Conservation (phyloP, 37 sponge, comb jelly and placozoan genomes). For the Chondrilla cf. caribensis region DNA sequence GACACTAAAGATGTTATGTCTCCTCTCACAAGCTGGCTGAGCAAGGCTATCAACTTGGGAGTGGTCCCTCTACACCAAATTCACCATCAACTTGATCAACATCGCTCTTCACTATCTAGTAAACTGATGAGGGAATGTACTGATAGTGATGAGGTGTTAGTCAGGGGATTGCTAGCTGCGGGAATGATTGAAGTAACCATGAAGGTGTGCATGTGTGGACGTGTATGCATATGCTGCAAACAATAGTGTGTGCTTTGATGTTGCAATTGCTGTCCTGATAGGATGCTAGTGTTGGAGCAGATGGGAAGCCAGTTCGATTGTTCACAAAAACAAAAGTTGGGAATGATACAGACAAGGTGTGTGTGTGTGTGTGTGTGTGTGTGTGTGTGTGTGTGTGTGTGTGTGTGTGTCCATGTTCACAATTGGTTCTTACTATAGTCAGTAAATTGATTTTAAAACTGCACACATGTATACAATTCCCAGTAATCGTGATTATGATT, state of each 20-base stretch:
- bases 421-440: too few species aligned
- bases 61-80: conserved; percentile 43
- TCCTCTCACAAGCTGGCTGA: conserved; percentile 26
- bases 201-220: too few species aligned
- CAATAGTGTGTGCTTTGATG: too few species aligned
- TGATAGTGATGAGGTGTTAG: neutral
- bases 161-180: neutral
- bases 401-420: too few species aligned
- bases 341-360: neutral
- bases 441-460: too few species aligned
- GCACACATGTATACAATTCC: too few species aligned
- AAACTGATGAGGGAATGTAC: conserved; percentile 4
- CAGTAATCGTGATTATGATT: too few species aligned
- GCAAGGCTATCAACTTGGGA: conserved; percentile 28
- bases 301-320: conserved; percentile 14
- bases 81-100: conserved; percentile 32
- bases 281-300: conserved; percentile 7
- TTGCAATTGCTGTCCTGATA: neutral
- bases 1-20: neutral
- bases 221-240: too few species aligned
- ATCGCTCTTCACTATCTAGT: neutral
- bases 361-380: conserved; percentile 22
- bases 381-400: conserved; percentile 1
- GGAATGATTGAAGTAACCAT: neutral
- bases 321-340: too few species aligned